These are phyloP conservation scores for Anolis sagrei DNA, from an alignment of 2,113 vertebrate genomes.

Conservation along the genomic window DNA sequence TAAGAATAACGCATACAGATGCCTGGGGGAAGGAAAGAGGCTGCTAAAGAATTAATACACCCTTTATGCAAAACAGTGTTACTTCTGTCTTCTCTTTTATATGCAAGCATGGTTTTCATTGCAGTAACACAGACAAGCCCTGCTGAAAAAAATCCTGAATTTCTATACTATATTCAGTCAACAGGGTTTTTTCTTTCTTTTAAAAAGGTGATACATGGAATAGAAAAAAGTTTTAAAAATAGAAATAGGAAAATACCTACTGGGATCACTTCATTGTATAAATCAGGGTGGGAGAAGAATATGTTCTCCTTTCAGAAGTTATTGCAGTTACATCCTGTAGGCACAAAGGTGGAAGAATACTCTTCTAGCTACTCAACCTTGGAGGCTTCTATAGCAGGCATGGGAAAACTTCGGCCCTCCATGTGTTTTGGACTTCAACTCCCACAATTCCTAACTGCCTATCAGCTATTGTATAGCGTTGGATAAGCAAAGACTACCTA, in stretches of 20 bases:
- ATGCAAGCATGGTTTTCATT: conserved; percentile 7
- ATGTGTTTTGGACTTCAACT: too few species aligned
- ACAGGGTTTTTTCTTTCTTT: neutral
- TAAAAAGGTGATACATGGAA: neutral
- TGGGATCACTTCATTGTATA: too few species aligned
- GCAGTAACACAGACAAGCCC: neutral
- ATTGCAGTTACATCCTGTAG: neutral
- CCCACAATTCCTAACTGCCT: too few species aligned
- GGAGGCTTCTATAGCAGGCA: neutral
- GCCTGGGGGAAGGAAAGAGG: conserved; percentile 9
- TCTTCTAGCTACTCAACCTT: neutral
- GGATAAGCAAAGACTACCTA: neutral
- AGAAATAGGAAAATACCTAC: neutral
- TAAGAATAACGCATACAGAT: neutral
- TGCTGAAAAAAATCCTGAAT: neutral
- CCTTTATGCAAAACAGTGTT: conserved; percentile 1
- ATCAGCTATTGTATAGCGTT: too few species aligned
- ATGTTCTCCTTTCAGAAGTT: neutral
- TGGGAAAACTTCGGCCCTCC: too few species aligned
- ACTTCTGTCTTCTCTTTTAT: neutral
- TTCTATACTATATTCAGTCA: neutral
- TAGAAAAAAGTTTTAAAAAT: too few species aligned
- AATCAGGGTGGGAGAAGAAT: neutral
- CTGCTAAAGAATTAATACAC: conserved; percentile 13
- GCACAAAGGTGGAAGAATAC: neutral